A percentile compares a stretch with the other conserved stretches of the same genome.
Conservation (phyloP, 92 coral and sea anemone species). For the Palythoa grandis region DNA sequence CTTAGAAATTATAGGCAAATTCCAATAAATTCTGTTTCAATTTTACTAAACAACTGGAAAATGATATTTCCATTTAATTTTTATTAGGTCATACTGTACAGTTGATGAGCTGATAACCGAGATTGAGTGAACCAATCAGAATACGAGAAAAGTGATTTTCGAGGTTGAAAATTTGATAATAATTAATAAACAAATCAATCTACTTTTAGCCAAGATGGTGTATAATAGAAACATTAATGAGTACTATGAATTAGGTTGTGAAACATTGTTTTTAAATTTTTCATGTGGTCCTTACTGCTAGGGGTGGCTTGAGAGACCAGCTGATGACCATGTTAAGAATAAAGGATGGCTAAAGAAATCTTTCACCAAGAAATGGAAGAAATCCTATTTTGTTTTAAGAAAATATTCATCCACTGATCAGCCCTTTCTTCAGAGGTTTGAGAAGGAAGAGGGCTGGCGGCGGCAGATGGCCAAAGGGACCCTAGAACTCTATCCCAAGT, state of each 20-base stretch:
- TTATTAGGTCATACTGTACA: too few relatives aligned
- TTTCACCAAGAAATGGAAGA: conserved; percentile 93
- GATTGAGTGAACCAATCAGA: too few relatives aligned
- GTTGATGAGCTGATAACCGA: too few relatives aligned
- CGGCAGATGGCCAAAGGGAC: conserved; percentile 89
- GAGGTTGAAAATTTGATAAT: too few relatives aligned
- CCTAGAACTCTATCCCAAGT: conserved; percentile 84
- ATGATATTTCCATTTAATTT: too few relatives aligned
- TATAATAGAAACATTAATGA: too few relatives aligned
- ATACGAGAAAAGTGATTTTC: too few relatives aligned
- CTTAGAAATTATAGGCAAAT: too few relatives aligned
- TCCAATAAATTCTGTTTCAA: too few relatives aligned
- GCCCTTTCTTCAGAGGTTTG: conserved; percentile 96
- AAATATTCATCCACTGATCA: conserved; percentile 83
- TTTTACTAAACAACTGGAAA: too few relatives aligned
- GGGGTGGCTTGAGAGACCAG: conserved; percentile 95
- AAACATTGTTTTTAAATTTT: not conserved
- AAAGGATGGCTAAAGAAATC: conserved; percentile 93
- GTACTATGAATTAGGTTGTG: not conserved
- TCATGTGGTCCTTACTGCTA: not conserved
- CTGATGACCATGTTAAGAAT: conserved; percentile 69
- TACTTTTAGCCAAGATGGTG: too few relatives aligned
- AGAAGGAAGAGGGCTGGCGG: conserved; percentile 93
- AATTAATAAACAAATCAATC: too few relatives aligned
- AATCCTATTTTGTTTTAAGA: conserved; percentile 80